These are phyloP conservation scores for Corythornis leucogaster DNA, from an alignment of 2,797 vertebrate species.

Conservation along the genomic window DNA sequence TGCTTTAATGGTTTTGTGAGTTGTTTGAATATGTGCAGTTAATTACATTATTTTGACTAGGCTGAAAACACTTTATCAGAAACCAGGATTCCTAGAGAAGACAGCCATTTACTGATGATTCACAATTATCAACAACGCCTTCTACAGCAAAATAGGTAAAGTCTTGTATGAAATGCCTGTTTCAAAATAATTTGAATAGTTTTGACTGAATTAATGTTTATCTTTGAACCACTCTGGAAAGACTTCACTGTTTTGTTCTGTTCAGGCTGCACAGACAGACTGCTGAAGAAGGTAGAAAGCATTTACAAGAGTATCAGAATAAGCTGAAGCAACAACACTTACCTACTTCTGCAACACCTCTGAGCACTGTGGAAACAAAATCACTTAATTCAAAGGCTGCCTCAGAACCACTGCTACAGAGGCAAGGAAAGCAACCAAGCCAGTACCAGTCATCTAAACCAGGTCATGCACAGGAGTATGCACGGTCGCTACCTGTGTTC, in stretches of 20 bases:
- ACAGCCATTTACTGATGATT: constrained; percentile 74
- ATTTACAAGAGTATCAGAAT: constrained; percentile 87
- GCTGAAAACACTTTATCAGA: background rate
- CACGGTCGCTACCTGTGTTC: fast-evolving
- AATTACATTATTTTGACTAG: constrained; percentile 60
- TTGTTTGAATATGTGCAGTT: constrained; percentile 5
- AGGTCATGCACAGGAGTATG: background rate
- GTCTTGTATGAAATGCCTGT: background rate
- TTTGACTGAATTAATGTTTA: background rate
- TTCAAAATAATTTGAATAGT: background rate
- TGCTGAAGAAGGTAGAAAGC: constrained; percentile 82
- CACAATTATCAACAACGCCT: constrained; percentile 86
- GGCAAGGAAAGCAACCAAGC: background rate
- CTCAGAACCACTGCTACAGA: background rate
- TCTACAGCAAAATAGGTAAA: constrained; percentile 86
- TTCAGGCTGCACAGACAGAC: constrained; percentile 85
- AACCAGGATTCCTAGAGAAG: constrained; percentile 44
- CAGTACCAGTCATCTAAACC: background rate
- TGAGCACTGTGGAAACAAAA: background rate
- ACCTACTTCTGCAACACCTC: constrained; percentile 5
- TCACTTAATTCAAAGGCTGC: background rate
- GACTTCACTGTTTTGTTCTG: background rate
- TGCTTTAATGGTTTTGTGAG: background rate
- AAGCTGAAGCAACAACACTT: constrained; percentile 79
- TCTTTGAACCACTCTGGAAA: background rate